Evolutionary conservation across 2,888 invertebrate species (phyloP), one percentile per base, ranked within the genome.

Genomic region (Notodonta ziczac): DNA sequence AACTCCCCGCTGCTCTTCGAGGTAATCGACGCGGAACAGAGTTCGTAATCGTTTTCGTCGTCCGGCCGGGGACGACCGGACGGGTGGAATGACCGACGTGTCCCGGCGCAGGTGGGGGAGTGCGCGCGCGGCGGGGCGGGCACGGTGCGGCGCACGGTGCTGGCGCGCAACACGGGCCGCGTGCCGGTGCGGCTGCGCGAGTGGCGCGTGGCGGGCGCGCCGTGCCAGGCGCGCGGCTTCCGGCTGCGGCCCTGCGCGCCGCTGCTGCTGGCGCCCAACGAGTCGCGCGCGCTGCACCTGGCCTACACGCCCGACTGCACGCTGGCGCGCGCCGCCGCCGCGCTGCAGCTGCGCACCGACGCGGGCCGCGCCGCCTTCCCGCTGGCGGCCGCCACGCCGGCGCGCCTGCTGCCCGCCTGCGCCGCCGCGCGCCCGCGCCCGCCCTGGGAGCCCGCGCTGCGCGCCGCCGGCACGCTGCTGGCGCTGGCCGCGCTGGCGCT

Each of bases 121-220:
- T 95, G 96, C 67, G 73, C 61, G 10, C 62, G 73, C 51, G 58
- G 35, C 6, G 14, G 40, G 55, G 64, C 61, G 42, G 97, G 7
- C 65, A 9, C 94, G 96, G 98, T 89, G 80, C 77, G 50, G 98
- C 81, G 82, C 74, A 66, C 74, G 52, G 59, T 83, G 62, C 0
- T 66, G 96, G 10, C 81, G 32, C 95, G 97, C 74, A 99, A 99
- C 93, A 97, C 97, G n/a, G 99, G 99, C 2, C 97, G 97, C 81
- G 94, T 98, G 72, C 95, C 97, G n/a, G 96, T 99, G 78, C 95
- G 95, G 71, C 95, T 98, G 68, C 85, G 84, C 72, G 86, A 76
- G 58, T 90, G 88, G 90, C 78, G 83, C 66, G 72, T 90, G 67
- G 85, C 81, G 61, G 87, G 84, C 66, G 73, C 61, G 68, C 72